Conservation (phyloP, 2,888 invertebrate species). For the Amiota communis region DNA sequence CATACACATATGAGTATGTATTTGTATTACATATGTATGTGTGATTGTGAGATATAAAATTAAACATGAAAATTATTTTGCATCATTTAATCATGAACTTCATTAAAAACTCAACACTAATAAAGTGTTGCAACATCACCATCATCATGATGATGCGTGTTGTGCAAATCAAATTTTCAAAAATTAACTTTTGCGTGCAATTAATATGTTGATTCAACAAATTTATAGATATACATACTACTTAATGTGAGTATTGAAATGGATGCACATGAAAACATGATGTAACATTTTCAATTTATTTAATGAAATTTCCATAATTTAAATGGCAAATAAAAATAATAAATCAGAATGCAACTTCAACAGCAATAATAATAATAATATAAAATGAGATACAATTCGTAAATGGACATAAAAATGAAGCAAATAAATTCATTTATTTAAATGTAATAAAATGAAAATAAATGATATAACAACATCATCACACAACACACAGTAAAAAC, state of each 20-base stretch:
- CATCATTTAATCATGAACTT: constrained; percentile 23
- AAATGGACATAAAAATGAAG: too few species aligned
- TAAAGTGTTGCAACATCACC: background rate
- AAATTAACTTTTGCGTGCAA: constrained; percentile 23
- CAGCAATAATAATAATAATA: background rate
- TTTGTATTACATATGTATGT: too few species aligned
- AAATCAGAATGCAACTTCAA: background rate
- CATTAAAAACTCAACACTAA: constrained; percentile 25
- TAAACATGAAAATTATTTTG: too few species aligned
- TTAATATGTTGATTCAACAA: constrained; percentile 22
- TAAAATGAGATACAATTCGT: background rate
- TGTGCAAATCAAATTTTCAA: background rate
- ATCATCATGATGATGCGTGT: too few species aligned
- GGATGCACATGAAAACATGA: background rate
- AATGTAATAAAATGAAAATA: constrained; percentile 9
- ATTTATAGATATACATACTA: too few species aligned
- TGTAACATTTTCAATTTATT: constrained; percentile 9
- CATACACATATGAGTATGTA: too few species aligned
- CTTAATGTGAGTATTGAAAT: background rate
- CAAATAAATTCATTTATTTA: constrained; percentile 8
- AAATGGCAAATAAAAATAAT: constrained; percentile 21
- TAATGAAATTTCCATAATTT: constrained; percentile 28
- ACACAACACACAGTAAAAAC: constrained; percentile 4
- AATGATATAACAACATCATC: background rate
- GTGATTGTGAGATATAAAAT: too few species aligned